A percentile compares a stretch with the other conserved stretches of the same genome.
Conservation (phyloP, 2,113 vertebrate genomes). For the Alligator sinensis region DNA sequence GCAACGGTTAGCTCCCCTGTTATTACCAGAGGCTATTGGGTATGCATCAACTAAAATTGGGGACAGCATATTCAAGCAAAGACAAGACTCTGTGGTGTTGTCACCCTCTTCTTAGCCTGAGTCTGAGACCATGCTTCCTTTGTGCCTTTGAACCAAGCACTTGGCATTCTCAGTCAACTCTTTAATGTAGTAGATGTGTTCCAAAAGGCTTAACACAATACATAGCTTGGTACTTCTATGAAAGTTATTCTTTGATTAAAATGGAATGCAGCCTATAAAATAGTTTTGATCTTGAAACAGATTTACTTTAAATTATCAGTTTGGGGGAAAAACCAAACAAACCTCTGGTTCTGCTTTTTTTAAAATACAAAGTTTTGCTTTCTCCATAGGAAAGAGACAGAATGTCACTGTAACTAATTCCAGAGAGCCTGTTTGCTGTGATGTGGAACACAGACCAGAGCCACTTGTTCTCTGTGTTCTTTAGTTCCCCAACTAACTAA, state of each 20-base stretch:
- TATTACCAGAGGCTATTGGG: no score
- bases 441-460: not conserved
- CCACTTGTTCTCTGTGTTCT: fast-evolving
- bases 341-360: no score
- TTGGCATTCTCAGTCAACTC: fast-evolving
- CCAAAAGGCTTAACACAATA: not conserved
- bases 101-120: no score
- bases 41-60: no score
- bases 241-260: not conserved
- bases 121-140: not conserved
- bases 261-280: not conserved
- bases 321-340: not conserved
- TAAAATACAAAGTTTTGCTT: no score
- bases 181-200: not conserved
- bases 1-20: no score
- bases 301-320: not conserved
- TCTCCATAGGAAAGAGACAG: not conserved
- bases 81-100: no score
- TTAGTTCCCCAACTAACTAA: not conserved
- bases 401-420: not conserved
- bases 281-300: not conserved
- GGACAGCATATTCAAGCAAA: no score
- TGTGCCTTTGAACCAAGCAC: not conserved
- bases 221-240: fast-evolving
- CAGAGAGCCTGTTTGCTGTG: no score